Evolutionary conservation across 1,140 invertebrate genomes (phyloP).

Genomic region (Brachionus rotundiformis): DNA sequence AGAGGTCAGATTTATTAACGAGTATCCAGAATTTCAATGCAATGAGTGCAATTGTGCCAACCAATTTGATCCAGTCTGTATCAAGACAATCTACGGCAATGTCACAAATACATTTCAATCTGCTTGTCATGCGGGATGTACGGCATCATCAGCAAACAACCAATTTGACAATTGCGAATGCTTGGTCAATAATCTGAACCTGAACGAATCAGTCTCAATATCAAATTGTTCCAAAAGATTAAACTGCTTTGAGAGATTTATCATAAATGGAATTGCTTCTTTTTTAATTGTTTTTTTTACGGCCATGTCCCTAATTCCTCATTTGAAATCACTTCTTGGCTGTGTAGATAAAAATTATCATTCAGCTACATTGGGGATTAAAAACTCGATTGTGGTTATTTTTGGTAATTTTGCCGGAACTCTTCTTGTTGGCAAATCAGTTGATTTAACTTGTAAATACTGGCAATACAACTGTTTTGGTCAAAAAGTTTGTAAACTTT

Average conservation of each 20-base stretch:
- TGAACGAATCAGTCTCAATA: not conserved
- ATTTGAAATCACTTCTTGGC: not conserved
- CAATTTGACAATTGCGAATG: not conserved
- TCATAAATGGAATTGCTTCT: not conserved
- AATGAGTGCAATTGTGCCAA: not conserved
- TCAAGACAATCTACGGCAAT: not conserved
- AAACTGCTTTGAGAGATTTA: not conserved
- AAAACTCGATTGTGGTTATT: not conserved
- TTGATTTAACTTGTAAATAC: constrained; percentile 30
- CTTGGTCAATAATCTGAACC: not conserved
- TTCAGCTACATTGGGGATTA: not conserved
- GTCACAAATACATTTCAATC: not conserved
- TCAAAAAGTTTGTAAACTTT: constrained; percentile 41
- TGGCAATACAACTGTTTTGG: not conserved
- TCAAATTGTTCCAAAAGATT: not conserved
- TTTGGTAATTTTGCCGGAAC: not conserved
- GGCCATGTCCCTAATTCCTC: constrained; percentile 8
- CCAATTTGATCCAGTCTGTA: not conserved
- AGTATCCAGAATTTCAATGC: not conserved
- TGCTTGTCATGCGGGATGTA: constrained; percentile 20
- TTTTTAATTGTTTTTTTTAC: constrained; percentile 35
- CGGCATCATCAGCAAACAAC: not conserved
- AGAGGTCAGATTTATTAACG: constrained; percentile 1
- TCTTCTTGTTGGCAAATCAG: not conserved
- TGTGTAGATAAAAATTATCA: not conserved